Evolutionary conservation across 2,113 vertebrate species (phyloP), one percentile per base, ranked within the genome.

Genomic region (Zosterops borbonicus): DNA sequence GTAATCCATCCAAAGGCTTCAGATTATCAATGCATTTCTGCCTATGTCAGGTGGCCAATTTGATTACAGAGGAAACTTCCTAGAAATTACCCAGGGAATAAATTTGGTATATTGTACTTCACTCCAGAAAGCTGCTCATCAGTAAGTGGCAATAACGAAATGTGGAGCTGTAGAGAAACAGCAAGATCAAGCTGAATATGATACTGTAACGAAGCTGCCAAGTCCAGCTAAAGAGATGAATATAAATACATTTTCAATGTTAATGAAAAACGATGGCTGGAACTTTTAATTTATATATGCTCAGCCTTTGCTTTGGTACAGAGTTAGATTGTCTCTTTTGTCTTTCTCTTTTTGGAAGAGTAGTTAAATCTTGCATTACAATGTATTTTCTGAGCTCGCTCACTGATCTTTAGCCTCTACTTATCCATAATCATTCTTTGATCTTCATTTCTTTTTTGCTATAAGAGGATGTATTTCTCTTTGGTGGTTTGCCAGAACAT

Each of bases 381-480:
- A 44, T 69, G 55, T 87, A 59, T 91, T 94, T 94, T 87, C 67
- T 77, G 82, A 39, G 50, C 67, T 74, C 37, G 13, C 59, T 90
- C 42, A 12, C 82, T 95, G 91, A 96, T 94, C 93, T 87, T 92
- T 90, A 92, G 71, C 81, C 75, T 85, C 53, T 90, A 73, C 90
- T 95, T 94, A 91, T 77, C 81, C 87, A 39, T 94, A 80, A 90
- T 92, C 41, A 44, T 86, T 80, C 87, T 91, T 88, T 95, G 78
- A 94, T 95, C 77, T 73, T 91, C 0, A 53, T 87, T 95, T 92
- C 86, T 92, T 84, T 86, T 87, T 85, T 67, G 24, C 33, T 95
- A 5, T 95, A 87, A 96, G 87, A 95, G 87, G 82, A 94, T 96
- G 55, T 96, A 90, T 87, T 94, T 94, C 35, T 82, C 75, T 95